phyloP scores from a whole-genome alignment of 2,113 vertebrate genomes.

The Jacana jacana region DNA sequence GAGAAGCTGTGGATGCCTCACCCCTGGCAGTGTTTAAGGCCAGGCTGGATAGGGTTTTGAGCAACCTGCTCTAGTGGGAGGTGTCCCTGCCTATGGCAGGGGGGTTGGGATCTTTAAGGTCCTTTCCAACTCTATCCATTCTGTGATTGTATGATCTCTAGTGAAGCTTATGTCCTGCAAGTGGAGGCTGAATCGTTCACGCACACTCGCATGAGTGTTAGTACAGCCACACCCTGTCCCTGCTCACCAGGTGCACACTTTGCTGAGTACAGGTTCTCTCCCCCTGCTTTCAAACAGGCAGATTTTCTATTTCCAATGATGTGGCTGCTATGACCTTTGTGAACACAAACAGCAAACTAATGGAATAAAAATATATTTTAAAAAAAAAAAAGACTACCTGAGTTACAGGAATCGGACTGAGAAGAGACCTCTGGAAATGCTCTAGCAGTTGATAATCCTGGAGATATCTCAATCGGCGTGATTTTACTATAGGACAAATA shows the following conservation, averaged over 20 bases:
- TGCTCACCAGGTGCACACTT: neutral
- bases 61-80: too few species aligned
- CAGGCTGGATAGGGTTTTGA: too few species aligned
- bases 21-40: too few species aligned
- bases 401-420: neutral
- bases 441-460: neutral
- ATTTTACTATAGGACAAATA: slow-evolving; percentile 21
- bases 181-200: neutral
- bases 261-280: slow-evolving; percentile 21
- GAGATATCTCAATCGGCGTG: neutral
- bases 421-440: slow-evolving; percentile 3
- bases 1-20: too few species aligned
- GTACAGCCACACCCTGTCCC: neutral
- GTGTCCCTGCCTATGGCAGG: too few species aligned
- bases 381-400: neutral
- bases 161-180: neutral
- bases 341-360: slow-evolving; percentile 1
- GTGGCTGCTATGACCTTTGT: neutral
- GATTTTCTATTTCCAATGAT: slow-evolving; percentile 18
- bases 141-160: neutral
- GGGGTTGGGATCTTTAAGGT: too few species aligned
- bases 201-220: neutral
- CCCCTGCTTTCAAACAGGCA: slow-evolving; percentile 9
- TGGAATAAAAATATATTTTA: too few species aligned
- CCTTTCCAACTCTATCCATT: too few species aligned